Conservation (phyloP, 64 coral and sea anemone species). For the Orbicella faveolata region DNA sequence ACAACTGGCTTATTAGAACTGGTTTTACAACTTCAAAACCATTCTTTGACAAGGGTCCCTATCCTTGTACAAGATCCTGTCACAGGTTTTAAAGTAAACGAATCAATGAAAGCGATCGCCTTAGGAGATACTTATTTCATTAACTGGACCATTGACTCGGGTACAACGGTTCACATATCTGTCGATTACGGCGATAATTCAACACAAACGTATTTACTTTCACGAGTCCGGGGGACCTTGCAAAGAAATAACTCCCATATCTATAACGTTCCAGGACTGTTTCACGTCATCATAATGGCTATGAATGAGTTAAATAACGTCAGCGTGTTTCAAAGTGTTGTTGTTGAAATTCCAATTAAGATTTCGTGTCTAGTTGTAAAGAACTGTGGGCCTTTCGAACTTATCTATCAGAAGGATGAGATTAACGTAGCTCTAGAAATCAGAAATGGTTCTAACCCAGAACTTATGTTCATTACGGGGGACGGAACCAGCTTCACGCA, state of each 20-base stretch:
- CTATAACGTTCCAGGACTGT: conserved; percentile 27
- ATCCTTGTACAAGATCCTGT: conserved; percentile 39
- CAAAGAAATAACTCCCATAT: conserved; percentile 2
- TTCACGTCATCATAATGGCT: not conserved
- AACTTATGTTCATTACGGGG: conserved; percentile 19
- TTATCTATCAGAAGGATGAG: conserved; percentile 53
- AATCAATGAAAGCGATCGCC: not conserved
- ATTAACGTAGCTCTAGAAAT: conserved; percentile 31
- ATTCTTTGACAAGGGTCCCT: conserved; percentile 1
- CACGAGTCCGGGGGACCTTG: not conserved
- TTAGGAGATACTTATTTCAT: conserved; percentile 14
- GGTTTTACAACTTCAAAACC: conserved; percentile 2
- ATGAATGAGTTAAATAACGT: conserved; percentile 38
- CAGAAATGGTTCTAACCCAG: conserved; percentile 44
- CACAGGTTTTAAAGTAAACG: not conserved
- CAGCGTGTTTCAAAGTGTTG: not conserved
- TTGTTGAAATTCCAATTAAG: conserved; percentile 55
- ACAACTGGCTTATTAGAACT: conserved; percentile 53
- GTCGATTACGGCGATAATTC: conserved; percentile 51
- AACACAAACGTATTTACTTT: not conserved
- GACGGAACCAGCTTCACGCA: conserved; percentile 48
- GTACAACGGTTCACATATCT: conserved; percentile 27
- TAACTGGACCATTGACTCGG: conserved; percentile 37
- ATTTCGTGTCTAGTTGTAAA: conserved; percentile 16
- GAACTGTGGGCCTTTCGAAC: conserved; percentile 30